A percentile compares a stretch with the other conserved stretches of the same genome.
Evolutionary conservation across 2,113 vertebrate species (phyloP).

Genomic region (Pristiophorus japonicus): DNA sequence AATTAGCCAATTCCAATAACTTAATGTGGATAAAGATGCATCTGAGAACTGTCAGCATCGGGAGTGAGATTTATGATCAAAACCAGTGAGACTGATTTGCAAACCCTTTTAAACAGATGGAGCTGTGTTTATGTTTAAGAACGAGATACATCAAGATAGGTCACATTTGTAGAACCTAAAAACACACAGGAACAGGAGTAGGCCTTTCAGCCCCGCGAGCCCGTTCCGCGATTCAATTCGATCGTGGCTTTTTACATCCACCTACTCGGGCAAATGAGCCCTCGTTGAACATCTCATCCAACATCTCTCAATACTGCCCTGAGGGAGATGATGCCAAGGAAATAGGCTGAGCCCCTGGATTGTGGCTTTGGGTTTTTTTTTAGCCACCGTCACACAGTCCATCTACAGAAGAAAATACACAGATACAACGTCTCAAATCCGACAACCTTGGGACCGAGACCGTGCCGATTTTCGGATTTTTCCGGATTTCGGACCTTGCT

Average conservation of each 20-base stretch:
- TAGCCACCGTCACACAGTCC: background rate
- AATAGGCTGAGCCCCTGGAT: background rate
- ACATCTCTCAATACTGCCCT: background rate
- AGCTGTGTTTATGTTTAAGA: background rate
- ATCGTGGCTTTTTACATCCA: background rate
- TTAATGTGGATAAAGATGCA: background rate
- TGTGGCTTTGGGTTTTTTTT: background rate
- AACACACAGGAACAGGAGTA: background rate
- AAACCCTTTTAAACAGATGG: background rate
- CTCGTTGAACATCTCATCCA: background rate
- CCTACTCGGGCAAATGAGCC: background rate
- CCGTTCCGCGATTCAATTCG: background rate
- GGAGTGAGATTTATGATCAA: background rate
- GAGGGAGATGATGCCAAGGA: background rate
- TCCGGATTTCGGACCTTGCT: too few species aligned
- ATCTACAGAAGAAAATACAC: background rate
- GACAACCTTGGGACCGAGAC: too few species aligned
- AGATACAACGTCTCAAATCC: too few species aligned
- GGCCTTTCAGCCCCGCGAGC: background rate
- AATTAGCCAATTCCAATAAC: background rate
- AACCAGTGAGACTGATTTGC: background rate
- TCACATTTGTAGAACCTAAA: background rate
- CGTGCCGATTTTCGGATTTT: too few species aligned
- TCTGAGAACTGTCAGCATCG: background rate
- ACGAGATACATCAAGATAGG: background rate